Evolutionary conservation across 2,113 vertebrate species (phyloP).

Genomic region (Crocuta crocuta): DNA sequence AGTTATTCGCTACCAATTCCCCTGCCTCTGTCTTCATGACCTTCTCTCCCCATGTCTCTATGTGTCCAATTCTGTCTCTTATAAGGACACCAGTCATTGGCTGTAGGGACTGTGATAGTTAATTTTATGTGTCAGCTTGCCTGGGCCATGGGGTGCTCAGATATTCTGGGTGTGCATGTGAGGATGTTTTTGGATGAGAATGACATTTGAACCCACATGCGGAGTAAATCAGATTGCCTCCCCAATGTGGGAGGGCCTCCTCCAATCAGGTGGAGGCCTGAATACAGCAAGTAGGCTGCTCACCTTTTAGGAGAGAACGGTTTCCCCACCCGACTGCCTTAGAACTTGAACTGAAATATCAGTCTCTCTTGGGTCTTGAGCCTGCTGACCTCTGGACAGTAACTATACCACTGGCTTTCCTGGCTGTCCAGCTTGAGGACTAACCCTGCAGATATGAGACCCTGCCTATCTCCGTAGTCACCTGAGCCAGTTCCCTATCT

Average conservation of each 20-base stretch:
- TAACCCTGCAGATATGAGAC: not conserved
- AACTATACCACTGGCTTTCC: not conserved
- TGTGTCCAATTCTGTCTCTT: not conserved
- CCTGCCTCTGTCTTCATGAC: rapidly evolving
- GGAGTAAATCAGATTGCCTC: not conserved
- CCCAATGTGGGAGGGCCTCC: not conserved
- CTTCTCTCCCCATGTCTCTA: not conserved
- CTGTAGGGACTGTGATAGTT: not conserved
- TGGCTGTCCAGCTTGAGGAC: not conserved
- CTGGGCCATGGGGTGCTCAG: not conserved
- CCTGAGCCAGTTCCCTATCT: not conserved
- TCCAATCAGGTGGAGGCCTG: not conserved
- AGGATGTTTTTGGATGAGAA: not conserved
- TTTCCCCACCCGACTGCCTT: not conserved
- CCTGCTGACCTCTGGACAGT: not conserved
- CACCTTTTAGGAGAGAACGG: not conserved
- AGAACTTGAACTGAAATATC: not conserved
- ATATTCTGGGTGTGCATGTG: not conserved
- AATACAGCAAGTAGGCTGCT: not conserved
- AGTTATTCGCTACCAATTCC: not conserved
- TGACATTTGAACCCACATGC: no score
- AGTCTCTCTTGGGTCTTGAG: not conserved
- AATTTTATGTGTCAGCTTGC: not conserved
- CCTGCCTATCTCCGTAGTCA: rapidly evolving
- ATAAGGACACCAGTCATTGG: not conserved